Evolutionary conservation across 2,888 invertebrate species (phyloP).

Genomic region (Stictocephala bisonia): DNA sequence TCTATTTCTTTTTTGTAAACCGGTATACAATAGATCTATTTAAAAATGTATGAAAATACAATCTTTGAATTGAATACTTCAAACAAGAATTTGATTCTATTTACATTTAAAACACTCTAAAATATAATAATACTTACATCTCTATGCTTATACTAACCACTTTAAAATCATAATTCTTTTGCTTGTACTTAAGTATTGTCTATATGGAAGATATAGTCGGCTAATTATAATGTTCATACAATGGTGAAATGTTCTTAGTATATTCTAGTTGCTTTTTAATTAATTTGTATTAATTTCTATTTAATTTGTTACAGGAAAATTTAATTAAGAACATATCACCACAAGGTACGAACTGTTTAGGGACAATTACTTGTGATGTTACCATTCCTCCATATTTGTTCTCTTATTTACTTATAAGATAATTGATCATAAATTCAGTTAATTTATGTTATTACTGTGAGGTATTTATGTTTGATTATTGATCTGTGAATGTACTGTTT

Average conservation of each 20-base stretch:
- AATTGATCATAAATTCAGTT: too few relatives aligned
- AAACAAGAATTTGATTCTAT: constrained; percentile 32
- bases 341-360: background rate
- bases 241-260: background rate
- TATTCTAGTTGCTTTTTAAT: background rate
- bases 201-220: constrained; percentile 34
- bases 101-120: constrained; percentile 40
- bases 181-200: constrained; percentile 41
- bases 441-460: too few relatives aligned
- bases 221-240: background rate
- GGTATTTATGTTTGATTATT: too few relatives aligned
- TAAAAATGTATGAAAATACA: constrained; percentile 48
- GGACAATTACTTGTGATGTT: background rate
- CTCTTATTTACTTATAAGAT: too few relatives aligned
- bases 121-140: constrained; percentile 40
- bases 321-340: background rate
- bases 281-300: background rate
- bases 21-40: constrained; percentile 42
- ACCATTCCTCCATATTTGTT: background rate
- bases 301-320: background rate
- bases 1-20: constrained; percentile 42
- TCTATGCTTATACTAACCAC: constrained; percentile 26
- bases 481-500: too few relatives aligned
- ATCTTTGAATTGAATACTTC: constrained; percentile 42
- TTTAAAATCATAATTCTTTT: constrained; percentile 24